These are phyloP conservation scores for Ictalurus punctatus DNA, from an alignment of 2,113 vertebrate genomes.

Conservation along the genomic window DNA sequence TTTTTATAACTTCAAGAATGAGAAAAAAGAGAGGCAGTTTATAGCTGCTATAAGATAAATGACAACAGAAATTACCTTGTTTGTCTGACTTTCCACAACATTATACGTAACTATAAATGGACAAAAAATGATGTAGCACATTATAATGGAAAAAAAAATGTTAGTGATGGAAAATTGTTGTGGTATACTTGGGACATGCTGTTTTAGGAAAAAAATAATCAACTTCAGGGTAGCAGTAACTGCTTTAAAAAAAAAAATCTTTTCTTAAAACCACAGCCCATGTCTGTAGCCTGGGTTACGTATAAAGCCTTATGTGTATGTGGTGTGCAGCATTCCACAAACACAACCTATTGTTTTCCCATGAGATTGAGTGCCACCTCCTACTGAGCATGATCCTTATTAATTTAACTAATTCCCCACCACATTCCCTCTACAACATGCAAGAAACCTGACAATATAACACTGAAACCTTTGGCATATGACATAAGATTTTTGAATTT, in stretches of 20 bases:
- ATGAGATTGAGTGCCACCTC: constrained; percentile 1
- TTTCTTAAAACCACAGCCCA: neutral
- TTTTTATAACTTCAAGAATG: neutral
- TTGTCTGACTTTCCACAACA: neutral
- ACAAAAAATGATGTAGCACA: neutral
- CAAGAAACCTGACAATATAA: neutral
- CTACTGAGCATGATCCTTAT: constrained; percentile 32
- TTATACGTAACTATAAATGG: neutral
- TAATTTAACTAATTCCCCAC: neutral
- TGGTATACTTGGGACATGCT: neutral
- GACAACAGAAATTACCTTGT: neutral
- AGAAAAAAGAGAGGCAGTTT: neutral
- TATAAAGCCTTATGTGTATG: constrained; percentile 7
- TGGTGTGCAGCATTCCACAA: constrained; percentile 24
- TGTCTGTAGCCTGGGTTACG: constrained; percentile 5
- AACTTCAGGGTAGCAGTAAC: neutral
- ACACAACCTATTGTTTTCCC: constrained; percentile 14
- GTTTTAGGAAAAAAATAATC: neutral
- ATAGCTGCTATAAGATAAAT: neutral
- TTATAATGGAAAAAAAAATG: neutral
- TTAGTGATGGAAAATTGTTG: neutral
- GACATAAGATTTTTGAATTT: neutral
- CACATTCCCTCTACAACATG: neutral
- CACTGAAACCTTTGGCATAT: neutral
- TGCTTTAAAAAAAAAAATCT: too few relatives aligned